Evolutionary conservation across 1,140 invertebrate species (phyloP), one percentile per base, ranked within the genome.

Genomic region (Drosophila asahinai): DNA sequence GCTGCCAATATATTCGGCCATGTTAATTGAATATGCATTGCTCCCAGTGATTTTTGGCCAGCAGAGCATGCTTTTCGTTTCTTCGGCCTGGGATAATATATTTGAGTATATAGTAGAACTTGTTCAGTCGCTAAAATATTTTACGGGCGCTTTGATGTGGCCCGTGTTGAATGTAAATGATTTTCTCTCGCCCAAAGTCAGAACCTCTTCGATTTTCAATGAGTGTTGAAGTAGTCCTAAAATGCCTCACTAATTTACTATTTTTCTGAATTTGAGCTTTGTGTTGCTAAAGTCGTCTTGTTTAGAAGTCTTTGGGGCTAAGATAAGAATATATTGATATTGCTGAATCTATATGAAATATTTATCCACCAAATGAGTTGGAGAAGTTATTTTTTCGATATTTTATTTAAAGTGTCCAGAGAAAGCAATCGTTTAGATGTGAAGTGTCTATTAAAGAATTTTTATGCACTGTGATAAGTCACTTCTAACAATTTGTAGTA

Each of bases 1-100:
- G 42, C 38, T 70, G 38, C 76, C 62, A 67, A 65, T 66, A 77
- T 27, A 52, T 73, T 66, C 67, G 49, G 79, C 74, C 60, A 71
- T 74, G 84, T 87, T 89, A 89, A 87, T 87, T 83, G 83, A 89
- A 89, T 83, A 87, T 83, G 83, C 80, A 86, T 71, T 89, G 61
- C 43, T 54, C 51, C 49, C 77, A 72, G 77, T 78, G 74, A 86
- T 79, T 84, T 81, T 70, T 66, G 64, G 52, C 81, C 77, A 62
- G 42, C 64, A 51, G 64, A 66, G 51, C 62, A 77, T 65, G 78
- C 42, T 77, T 63, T 67, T 49, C 30, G 40, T 61, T 43, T 73
- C 65, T 64, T 63, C 62, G 54, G 54, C 30, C 61, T 47, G 62
- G 36, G 22, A 70, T 45, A 65, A 49, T 45, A 30, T 22, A 7